Evolutionary conservation across 1,140 invertebrate genomes (phyloP).

Genomic region (Stegodyphus mimosarum): DNA sequence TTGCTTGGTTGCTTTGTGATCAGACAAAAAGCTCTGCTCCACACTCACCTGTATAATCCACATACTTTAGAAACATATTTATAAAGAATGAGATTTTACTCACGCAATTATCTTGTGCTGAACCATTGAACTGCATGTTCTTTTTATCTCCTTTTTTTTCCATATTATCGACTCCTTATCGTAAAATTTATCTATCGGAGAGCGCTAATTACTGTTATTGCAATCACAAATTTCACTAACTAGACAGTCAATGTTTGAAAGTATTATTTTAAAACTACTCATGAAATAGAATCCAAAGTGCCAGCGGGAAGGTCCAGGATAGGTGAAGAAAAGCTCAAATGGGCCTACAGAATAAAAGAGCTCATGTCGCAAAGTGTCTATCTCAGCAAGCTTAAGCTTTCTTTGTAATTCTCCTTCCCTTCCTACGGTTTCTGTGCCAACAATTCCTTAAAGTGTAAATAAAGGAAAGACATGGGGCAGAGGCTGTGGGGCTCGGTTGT

Average conservation of each 20-base stretch:
- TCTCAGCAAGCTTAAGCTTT: constrained; percentile 35
- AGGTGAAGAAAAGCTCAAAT: constrained; percentile 4
- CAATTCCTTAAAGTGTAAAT: constrained; percentile 53
- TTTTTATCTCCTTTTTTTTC: constrained; percentile 35
- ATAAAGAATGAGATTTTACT: not conserved
- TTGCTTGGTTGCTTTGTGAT: too few species aligned
- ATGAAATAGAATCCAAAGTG: not conserved
- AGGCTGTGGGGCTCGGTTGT: not conserved
- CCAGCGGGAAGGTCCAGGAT: constrained; percentile 2
- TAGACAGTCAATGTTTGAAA: not conserved
- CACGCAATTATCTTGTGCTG: constrained; percentile 6
- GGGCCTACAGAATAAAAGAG: not conserved
- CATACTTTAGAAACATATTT: too few species aligned
- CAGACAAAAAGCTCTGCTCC: too few species aligned
- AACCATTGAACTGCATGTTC: constrained; percentile 21
- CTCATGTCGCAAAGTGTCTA: constrained; percentile 25
- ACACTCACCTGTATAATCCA: too few species aligned
- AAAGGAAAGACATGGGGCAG: constrained; percentile 26
- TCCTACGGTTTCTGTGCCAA: constrained; percentile 25
- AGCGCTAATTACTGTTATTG: too few species aligned
- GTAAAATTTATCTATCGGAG: too few species aligned
- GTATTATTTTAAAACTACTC: not conserved
- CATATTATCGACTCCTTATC: not conserved
- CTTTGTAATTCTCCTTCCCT: constrained; percentile 4
- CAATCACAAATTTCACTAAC: not conserved